Evolutionary conservation across 1,140 invertebrate species (phyloP), one percentile per base, ranked within the genome.

Genomic region (Heterodera carotae): DNA sequence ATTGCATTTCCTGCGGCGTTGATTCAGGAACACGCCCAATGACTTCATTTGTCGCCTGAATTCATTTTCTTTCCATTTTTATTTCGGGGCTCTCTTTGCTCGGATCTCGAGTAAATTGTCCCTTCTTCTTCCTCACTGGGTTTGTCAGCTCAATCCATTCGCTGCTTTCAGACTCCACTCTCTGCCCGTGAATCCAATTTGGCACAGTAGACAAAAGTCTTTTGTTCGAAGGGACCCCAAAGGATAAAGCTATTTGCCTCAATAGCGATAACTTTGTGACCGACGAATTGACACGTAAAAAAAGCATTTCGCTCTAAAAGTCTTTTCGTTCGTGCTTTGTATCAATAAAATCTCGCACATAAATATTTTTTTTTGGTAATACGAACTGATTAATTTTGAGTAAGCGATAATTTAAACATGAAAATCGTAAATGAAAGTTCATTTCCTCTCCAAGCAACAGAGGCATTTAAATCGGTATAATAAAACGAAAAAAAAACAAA

Each of bases 1-100:
- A 88, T 83, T 96, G 91, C 93, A 99, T 96, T 90, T 99, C 97
- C 25, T 90, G 90, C 87, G 92, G 90, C 0, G 96, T 99, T 15
- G 92, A 90, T 89, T 96, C 93, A 75, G 97, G 97, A 39, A 98
- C 96, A 78, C 92, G 91, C 4, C 91, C 91, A 27, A 93, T 89
- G 2, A 93, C 89, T 84, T 91, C 90, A 89, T 91, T 91, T 25
- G 91, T 91, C 15, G 91, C 91, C 92, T 92, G 56, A 83, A 74
- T 8, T 31, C 60, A 31, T 10, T 27, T 62, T 62, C 22, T 18
- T 3, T 81, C 18, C 72, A 64, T 34, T 67, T 31, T 60, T 22
- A n/a, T n/a, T n/a, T n/a, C n/a, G n/a, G 5, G 36, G 36, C 36
- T 39, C 36, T 39, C 10, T 6, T 39, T 6, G 36, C 12, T 43